Evolutionary conservation across 2,888 invertebrate genomes (phyloP), one percentile per base, ranked within the genome.

Genomic region (Synanthedon tipuliformis): DNA sequence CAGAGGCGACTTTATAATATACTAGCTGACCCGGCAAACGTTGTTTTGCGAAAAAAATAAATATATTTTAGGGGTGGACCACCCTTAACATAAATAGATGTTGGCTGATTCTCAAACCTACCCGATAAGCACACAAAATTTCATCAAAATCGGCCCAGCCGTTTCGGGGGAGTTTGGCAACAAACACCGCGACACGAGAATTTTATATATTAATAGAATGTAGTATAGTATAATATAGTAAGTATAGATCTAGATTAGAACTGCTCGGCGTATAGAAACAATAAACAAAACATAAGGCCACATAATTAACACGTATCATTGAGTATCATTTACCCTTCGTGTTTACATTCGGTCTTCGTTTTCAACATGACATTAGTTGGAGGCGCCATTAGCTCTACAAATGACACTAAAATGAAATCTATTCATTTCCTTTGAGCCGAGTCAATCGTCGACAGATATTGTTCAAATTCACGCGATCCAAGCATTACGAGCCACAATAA

Each of bases 321-420:
- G 61, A 66, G 68, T 64, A 69, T 64, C 64, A 69, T 45, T 53
- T 56, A 57, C 60, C 65, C 64, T 49, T 60, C 61, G 61, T 69
- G 73, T 72, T 71, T 70, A 73, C 73, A 64, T 69, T 67, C 7
- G 12, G 49, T 16, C 16, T 8, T 61, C 55, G 55, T 66, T 72
- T 68, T 72, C 71, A 67, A 68, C 71, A 65, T 67, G 74, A 61
- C 77, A 81, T 81, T 78, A 81, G 73, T 70, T 61, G 66, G 67
- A 74, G 79, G 76, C 73, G 79, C 81, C 78, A 87, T 87, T 87
- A 87, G 69, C 79, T 66, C 80, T 79, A 86, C 85, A 86, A 86
- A 87, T 84, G 87, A 84, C 86, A 87, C 84, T 80, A 81, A 81
- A 86, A 86, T 81, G 81, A 86, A 87, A 87, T 87, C 87, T 87